Conservation (phyloP, 2,888 invertebrate genomes). For the Venusia cambrica region DNA sequence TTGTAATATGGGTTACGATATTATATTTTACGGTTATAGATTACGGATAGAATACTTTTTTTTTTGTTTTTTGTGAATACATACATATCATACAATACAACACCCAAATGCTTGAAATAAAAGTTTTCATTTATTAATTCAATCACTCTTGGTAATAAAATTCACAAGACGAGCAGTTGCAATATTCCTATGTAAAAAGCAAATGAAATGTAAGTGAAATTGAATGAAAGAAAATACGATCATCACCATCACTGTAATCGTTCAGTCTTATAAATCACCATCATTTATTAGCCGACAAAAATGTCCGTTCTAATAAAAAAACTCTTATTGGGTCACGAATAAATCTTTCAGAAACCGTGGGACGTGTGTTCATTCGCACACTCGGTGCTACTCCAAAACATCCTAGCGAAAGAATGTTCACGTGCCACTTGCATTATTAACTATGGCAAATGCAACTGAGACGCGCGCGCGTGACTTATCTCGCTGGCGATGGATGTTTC, state of each 20-base stretch:
- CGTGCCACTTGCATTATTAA: conserved; percentile 72
- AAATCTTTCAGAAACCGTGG: conserved; percentile 30
- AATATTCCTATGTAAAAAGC: neutral
- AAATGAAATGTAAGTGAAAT: conserved; percentile 7
- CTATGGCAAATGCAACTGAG: conserved; percentile 65
- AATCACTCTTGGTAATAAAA: too few species aligned
- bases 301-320: conserved; percentile 16
- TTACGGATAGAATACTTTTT: too few species aligned
- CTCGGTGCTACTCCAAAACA: conserved; percentile 34
- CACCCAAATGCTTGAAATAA: too few species aligned
- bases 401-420: conserved; percentile 33
- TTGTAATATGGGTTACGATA: too few species aligned
- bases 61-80: too few species aligned
- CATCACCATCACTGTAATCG: conserved; percentile 17
- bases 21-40: too few species aligned
- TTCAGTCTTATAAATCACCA: conserved; percentile 20
- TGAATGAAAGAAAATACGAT: conserved; percentile 15
- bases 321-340: conserved; percentile 16
- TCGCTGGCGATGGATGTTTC: conserved; percentile 55
- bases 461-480: conserved; percentile 65
- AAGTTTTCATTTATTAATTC: too few species aligned
- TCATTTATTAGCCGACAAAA: conserved; percentile 19
- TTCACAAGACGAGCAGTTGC: too few species aligned
- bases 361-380: conserved; percentile 33
- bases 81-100: too few species aligned